Evolutionary conservation across 2,113 vertebrate genomes (phyloP).

Genomic region (Onychorhynchus coronatus): DNA sequence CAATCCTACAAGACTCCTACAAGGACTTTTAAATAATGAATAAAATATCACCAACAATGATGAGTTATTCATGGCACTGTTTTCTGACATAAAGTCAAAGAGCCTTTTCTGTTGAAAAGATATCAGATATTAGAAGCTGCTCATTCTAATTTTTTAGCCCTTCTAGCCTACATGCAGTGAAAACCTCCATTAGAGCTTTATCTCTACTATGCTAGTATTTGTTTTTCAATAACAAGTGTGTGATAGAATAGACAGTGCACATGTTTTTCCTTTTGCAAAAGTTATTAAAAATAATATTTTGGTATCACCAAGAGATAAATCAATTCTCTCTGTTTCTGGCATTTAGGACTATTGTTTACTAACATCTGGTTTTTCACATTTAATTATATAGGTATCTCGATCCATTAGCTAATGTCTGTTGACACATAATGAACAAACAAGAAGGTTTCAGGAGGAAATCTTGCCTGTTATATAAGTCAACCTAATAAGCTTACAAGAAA

Average conservation of each 20-base stretch:
- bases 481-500: background rate
- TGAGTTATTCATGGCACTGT: background rate
- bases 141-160: background rate
- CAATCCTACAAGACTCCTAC: background rate
- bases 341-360: background rate
- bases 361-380: background rate
- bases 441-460: background rate
- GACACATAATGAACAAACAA: background rate
- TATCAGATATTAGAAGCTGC: background rate
- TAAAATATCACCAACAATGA: background rate
- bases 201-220: background rate
- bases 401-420: background rate
- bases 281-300: background rate
- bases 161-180: background rate
- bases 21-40: background rate
- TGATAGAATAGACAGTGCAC: background rate
- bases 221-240: background rate
- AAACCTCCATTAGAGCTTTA: background rate
- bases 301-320: background rate
- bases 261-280: background rate
- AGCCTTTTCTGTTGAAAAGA: background rate
- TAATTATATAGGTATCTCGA: background rate
- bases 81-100: background rate
- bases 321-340: background rate
- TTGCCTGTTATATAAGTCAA: background rate